Percentiles rank a stretch among this genome's conserved stretches.
Evolutionary conservation across 2,113 vertebrate genomes (phyloP).

Genomic region (Psilopsiagon aurifrons): DNA sequence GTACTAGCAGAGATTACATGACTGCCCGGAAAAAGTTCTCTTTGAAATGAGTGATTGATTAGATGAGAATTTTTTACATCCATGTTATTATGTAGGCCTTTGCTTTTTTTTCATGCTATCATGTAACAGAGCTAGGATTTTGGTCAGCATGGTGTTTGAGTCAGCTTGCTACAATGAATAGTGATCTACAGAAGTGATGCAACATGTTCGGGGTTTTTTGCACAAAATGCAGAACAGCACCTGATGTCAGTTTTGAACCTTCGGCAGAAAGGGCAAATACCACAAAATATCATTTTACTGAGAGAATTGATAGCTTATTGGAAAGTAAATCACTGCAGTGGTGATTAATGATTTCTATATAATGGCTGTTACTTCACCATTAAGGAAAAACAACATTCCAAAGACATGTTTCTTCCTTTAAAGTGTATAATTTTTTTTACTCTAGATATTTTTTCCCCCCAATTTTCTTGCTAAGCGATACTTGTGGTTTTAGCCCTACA

Average conservation of each 20-base stretch:
- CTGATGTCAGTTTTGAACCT: neutral
- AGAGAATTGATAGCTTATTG: neutral
- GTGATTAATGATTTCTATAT: neutral
- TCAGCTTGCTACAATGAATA: neutral
- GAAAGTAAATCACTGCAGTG: neutral
- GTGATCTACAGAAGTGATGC: neutral
- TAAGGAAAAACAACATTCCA: neutral
- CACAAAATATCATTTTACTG: neutral
- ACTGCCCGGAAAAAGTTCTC: neutral
- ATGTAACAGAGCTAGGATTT: neutral
- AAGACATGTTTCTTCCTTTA: neutral
- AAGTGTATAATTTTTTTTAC: neutral
- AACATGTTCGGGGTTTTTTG: neutral
- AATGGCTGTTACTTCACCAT: neutral
- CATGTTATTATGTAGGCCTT: neutral
- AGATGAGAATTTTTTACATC: neutral
- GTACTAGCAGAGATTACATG: neutral
- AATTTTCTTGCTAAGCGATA: neutral
- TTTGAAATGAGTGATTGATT: neutral
- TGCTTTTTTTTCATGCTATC: neutral
- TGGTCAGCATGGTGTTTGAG: neutral
- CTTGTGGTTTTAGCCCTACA: neutral
- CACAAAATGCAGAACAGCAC: neutral
- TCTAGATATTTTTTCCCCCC: neutral
- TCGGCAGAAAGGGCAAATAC: neutral